phyloP scores from a whole-genome alignment of 2,113 vertebrate genomes.

The Ramphastos sulfuratus region DNA sequence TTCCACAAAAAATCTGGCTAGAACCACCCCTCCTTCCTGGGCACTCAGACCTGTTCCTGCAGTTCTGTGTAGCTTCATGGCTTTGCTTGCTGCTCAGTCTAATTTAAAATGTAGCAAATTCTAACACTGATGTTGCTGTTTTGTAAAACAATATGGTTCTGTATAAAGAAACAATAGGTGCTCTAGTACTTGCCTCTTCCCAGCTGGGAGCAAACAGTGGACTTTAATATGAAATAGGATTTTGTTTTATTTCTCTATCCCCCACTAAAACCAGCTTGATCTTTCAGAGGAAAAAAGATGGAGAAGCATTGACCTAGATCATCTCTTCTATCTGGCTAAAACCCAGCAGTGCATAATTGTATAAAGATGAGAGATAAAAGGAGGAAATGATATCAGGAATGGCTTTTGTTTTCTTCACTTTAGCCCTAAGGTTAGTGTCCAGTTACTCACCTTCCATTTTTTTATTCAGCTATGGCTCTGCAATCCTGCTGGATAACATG shows the following conservation, averaged over 20 bases:
- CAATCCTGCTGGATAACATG: neutral
- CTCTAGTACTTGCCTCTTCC: neutral
- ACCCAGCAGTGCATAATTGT: neutral
- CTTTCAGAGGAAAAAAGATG: neutral
- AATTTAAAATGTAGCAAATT: neutral
- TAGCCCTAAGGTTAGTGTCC: neutral
- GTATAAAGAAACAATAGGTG: neutral
- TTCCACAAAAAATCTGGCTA: neutral
- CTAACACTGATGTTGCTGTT: neutral
- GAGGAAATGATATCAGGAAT: neutral
- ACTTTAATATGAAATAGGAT: neutral
- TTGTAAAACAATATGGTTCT: neutral
- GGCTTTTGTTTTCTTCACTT: neutral
- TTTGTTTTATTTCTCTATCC: neutral
- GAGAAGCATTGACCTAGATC: neutral
- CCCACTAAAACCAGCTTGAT: neutral
- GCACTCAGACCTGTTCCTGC: neutral
- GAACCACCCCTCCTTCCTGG: neutral
- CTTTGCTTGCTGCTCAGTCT: neutral
- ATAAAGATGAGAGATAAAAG: neutral
- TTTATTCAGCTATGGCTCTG: fast-evolving
- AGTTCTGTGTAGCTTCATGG: neutral
- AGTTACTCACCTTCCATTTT: neutral
- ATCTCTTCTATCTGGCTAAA: neutral
- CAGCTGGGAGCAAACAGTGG: neutral